phyloP scores from a whole-genome alignment of 2,113 vertebrate genomes.

The Microcebus murinus region DNA sequence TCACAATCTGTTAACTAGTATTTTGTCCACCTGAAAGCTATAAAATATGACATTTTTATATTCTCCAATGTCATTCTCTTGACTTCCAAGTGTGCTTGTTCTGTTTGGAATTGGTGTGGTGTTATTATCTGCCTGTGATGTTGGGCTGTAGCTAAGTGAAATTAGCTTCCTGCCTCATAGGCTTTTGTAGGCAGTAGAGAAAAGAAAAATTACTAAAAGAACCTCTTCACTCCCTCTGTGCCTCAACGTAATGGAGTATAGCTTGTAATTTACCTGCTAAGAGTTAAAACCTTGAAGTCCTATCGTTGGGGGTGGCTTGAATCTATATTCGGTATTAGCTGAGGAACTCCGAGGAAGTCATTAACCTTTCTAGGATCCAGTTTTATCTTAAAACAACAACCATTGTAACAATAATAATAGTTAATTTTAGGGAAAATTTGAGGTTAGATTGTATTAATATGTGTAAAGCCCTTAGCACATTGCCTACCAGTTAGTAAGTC shows the following conservation, averaged over 20 bases:
- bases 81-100: not conserved
- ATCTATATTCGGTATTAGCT: not conserved
- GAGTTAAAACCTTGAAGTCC: not conserved
- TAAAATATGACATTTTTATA: not conserved
- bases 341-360: not conserved
- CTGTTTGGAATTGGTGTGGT: not conserved
- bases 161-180: not conserved
- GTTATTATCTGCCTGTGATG: accelerated
- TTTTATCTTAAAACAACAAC: conserved; percentile 18
- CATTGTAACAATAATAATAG: not conserved
- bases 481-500: not conserved
- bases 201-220: not conserved
- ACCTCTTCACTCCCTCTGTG: not conserved
- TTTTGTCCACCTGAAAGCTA: not conserved
- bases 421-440: not conserved
- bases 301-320: not conserved
- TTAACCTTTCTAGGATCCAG: not conserved
- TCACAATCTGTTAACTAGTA: not conserved
- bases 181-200: not conserved
- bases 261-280: not conserved
- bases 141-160: not conserved
- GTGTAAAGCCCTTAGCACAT: not conserved
- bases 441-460: not conserved
- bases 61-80: not conserved
- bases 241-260: not conserved